These are phyloP conservation scores for Bombus balteatus DNA, from an alignment of 1,140 invertebrate species.

Conservation along the genomic window DNA sequence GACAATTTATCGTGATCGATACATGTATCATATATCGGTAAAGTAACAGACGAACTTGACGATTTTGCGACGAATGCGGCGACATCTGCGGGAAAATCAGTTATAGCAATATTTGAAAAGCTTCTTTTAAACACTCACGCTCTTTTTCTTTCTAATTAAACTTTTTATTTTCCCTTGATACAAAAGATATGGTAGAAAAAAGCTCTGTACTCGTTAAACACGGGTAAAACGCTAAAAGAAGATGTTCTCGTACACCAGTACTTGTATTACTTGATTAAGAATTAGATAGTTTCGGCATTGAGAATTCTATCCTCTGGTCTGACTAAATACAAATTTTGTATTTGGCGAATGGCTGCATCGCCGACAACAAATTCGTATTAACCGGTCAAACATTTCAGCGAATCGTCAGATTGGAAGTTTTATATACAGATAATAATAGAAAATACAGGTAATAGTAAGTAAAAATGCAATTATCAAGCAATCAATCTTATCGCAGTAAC, in stretches of 20 bases:
- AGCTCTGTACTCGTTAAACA: too few species aligned
- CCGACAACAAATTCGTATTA: neutral
- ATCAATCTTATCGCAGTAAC: constrained; percentile 29
- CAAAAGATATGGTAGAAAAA: too few species aligned
- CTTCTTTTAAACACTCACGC: neutral
- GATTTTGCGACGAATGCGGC: neutral
- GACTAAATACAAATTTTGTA: too few species aligned
- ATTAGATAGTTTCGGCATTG: neutral
- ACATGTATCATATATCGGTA: neutral
- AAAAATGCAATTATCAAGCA: neutral
- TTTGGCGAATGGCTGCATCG: too few species aligned
- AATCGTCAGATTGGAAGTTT: too few species aligned
- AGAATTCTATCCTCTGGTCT: neutral
- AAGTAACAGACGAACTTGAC: neutral
- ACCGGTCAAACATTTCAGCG: neutral
- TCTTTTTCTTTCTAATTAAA: neutral
- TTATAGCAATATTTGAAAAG: neutral
- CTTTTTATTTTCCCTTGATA: neutral
- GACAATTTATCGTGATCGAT: neutral
- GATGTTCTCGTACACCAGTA: neutral
- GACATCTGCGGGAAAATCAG: neutral
- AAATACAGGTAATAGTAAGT: neutral
- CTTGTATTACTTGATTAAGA: neutral
- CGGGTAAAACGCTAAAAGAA: too few species aligned
- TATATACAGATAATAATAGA: too few species aligned